These are phyloP conservation scores for Pelvicachromis taeniatus DNA, from an alignment of 2,113 vertebrate species.

Conservation along the genomic window DNA sequence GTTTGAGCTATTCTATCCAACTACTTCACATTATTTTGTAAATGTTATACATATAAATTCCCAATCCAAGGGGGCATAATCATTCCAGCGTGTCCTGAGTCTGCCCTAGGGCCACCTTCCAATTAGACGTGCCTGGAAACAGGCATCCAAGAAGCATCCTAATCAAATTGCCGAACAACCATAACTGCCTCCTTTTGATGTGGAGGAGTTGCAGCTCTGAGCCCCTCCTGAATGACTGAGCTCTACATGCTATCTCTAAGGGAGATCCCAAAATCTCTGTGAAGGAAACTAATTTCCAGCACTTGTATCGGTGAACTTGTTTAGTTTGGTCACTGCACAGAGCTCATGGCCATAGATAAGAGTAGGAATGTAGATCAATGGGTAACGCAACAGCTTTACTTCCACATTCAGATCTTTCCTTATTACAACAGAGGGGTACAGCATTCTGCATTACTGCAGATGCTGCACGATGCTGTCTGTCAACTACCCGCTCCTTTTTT, in stretches of 20 bases:
- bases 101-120: neutral
- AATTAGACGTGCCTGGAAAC: neutral
- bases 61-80: neutral
- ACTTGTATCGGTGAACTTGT: neutral
- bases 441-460: neutral
- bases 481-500: neutral
- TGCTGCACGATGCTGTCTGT: neutral
- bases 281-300: neutral
- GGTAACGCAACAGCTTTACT: neutral
- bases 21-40: slow-evolving; percentile 2
- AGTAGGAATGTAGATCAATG: neutral
- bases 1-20: neutral
- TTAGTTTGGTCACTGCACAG: neutral
- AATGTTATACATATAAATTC: slow-evolving; percentile 1
- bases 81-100: neutral
- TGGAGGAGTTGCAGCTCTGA: neutral
- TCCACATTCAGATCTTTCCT: neutral
- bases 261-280: neutral
- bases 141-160: neutral
- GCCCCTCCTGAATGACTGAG: neutral
- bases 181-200: neutral
- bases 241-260: neutral
- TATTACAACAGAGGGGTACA: neutral
- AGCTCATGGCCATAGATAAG: neutral
- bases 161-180: neutral